Base-by-base conservation (phyloP, 2,797 vertebrate species). In the Sternarchorhynchus goeldii region DNA sequence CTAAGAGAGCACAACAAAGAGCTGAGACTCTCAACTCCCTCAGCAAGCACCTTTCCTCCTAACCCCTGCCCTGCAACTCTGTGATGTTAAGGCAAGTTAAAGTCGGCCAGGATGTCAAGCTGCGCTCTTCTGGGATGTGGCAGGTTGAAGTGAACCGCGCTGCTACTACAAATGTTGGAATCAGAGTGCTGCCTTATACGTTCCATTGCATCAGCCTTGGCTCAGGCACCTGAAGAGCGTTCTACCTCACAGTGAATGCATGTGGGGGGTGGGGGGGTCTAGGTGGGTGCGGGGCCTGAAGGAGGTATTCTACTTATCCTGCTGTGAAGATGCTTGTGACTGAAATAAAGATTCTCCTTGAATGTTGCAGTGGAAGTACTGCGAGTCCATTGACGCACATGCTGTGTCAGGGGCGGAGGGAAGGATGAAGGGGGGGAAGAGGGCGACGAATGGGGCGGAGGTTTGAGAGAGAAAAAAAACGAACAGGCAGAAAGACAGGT, bases 21-120 rank as follows among this genome's bases (percentile, higher is more conserved):
- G 65, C 76, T 77, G 80, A 80, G 53, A 72, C 39, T 66, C 55
- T 21, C 10, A 55, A 56, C 79, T 75, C 57, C 60, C 76, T 71
- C 36, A 14, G 18, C 5, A 7, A 72, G 45, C 66, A 58, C 78
- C 67, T 66, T 74, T 8, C n/a, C 45, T 76, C 21, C 53, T 67
- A 73, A 78, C 50, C 72, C 39, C 63, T 75, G 73, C 64, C 78
- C 68, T 66, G 45, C 32, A 58, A 39, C n/a, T 64, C 32, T 60
- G 4, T 65, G 68, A 81, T 78, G 78, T 82, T 81, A 82, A 84
- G 75, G 20, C 59, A 58, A 76, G 75, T 81, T 81, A 85, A 82
- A 85, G 45, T 69, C 62, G 0, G 39, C 56, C 39, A 76, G 60
- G 69, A 56, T 55, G 73, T 70, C 50, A 70, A 76, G 81, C 70